Percentiles rank a stretch among this genome's conserved stretches.
Conservation (phyloP, 2,113 vertebrate species). For the Hyaena hyaena region DNA sequence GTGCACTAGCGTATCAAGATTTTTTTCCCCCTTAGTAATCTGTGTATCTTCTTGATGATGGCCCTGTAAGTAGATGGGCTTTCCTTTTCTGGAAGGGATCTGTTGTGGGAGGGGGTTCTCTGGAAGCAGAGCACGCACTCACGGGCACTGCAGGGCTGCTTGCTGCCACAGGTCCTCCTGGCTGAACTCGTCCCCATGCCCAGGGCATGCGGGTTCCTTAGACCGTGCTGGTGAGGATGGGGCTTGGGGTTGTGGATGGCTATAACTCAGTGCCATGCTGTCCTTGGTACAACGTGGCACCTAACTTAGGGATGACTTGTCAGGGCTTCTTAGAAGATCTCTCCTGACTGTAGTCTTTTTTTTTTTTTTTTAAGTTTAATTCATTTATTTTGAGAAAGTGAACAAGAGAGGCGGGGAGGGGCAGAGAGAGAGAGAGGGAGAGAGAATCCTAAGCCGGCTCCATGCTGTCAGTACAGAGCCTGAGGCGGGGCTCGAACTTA, state of each 20-base stretch:
- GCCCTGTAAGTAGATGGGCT: not conserved
- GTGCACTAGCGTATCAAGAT: not conserved
- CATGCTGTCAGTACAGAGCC: too few species aligned
- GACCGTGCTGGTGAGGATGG: not conserved
- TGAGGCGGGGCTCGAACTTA: too few species aligned
- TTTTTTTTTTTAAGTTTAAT: too few species aligned
- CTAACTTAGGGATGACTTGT: not conserved
- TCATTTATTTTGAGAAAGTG: too few species aligned
- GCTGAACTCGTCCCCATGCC: not conserved
- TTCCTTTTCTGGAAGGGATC: not conserved
- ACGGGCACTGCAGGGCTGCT: not conserved
- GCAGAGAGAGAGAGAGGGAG: too few species aligned
- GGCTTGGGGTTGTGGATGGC: not conserved
- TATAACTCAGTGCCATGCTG: not conserved
- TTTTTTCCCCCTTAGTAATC: not conserved
- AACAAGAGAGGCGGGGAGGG: too few species aligned
- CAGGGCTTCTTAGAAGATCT: not conserved
- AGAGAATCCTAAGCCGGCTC: too few species aligned
- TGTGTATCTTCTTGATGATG: not conserved
- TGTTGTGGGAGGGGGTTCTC: not conserved
- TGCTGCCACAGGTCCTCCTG: not conserved
- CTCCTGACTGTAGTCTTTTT: not conserved
- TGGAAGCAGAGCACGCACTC: not conserved
- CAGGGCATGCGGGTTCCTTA: not conserved
- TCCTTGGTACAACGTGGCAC: not conserved